phyloP scores from a whole-genome alignment of 2,797 vertebrate species.

The Gadopsis bispinosus region DNA sequence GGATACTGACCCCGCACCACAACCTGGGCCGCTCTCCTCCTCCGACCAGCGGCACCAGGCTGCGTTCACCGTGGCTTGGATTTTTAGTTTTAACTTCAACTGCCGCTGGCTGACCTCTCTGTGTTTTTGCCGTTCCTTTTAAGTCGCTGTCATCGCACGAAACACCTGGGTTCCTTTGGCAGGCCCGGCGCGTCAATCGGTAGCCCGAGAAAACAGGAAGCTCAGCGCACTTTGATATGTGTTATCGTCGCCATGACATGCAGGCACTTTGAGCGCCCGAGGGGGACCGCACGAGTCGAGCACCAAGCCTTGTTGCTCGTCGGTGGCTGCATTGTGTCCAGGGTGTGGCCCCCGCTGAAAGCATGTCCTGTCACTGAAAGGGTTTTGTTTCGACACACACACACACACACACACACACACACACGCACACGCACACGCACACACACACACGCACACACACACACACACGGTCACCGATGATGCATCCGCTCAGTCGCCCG shows the following conservation, averaged over 20 bases:
- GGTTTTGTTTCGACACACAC: slow-evolving; percentile 41
- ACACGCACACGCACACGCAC: no score
- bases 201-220: slow-evolving; percentile 46
- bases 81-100: slow-evolving; percentile 2
- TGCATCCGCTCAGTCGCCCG: slow-evolving; percentile 29
- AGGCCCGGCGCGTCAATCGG: background rate
- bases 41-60: background rate
- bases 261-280: slow-evolving; percentile 20
- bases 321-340: slow-evolving; percentile 45
- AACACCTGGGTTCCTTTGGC: slow-evolving; percentile 31
- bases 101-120: background rate
- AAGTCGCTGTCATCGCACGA: slow-evolving; percentile 3
- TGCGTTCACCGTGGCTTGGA: background rate
- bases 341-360: slow-evolving; percentile 62
- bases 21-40: background rate
- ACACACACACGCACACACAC: no score
- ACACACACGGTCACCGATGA: slow-evolving; percentile 34
- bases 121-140: slow-evolving; percentile 1
- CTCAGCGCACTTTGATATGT: slow-evolving; percentile 35
- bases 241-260: slow-evolving; percentile 29
- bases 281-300: slow-evolving; percentile 42
- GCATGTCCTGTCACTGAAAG: slow-evolving; percentile 45
- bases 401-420: no score
- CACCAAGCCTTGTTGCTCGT: slow-evolving; percentile 34
- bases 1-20: slow-evolving; percentile 1